Evolutionary conservation across 2,113 vertebrate genomes (phyloP), one percentile per base, ranked within the genome.

Genomic region (Corythornis cristatus): DNA sequence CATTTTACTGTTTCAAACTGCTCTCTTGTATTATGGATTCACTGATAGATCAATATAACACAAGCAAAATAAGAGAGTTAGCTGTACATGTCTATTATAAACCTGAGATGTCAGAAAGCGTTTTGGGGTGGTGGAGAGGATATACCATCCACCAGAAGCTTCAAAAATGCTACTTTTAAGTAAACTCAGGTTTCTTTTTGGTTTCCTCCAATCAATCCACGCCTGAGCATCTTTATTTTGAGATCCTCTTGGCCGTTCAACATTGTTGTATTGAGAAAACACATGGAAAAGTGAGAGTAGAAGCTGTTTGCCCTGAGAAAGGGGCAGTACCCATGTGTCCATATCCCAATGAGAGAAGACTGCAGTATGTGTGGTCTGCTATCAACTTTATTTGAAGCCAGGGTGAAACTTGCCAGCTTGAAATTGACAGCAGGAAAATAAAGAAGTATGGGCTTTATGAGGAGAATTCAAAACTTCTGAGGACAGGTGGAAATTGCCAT

Each of bases 41-140:
- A 94, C 96, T 96, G 97, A 96, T 96, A 96, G 97, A 97, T 98
- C 98, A 97, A 97, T 98, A 97, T 96, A 97, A 97, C 96, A 98
- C 85, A 96, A 88, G 94, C 67, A 96, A 97, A 95, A 97, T 97
- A 97, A 97, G 98, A 97, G 96, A 96, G 96, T 97, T 97, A 96
- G 91, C 92, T 96, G 84, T 93, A 97, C 87, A 79, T 93, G 89
- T 97, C 96, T 97, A 61, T 97, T 98, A 96, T 73, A 86, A 97
- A 72, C 85, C 86, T 94, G 67, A 94, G 97, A 95, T 56, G 42
- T 93, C 92, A 96, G 94, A 97, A 96, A 95, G 89, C 40, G 79
- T 91, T 96, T 97, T 73, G 77, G 76, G 20, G 25, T 73, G 86
- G 86, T 89, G 97, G 89, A 88, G 93, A 62, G 66, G 45, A 40